Evolutionary conservation across 2,113 vertebrate genomes (phyloP), one percentile per base, ranked within the genome.

Genomic region (Etheostoma cragini): DNA sequence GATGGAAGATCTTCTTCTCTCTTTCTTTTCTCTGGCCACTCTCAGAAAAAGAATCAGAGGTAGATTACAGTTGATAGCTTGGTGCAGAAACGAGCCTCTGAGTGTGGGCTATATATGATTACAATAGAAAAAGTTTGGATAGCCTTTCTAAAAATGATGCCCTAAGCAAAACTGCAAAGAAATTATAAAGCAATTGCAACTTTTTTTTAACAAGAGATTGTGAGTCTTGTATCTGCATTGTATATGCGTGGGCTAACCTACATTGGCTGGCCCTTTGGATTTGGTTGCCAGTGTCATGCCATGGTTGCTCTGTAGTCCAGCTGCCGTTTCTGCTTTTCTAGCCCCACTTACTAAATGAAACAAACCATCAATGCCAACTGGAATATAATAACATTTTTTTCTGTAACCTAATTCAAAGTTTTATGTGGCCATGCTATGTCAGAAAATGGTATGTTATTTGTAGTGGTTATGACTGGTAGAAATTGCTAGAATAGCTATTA

Each of bases 31-130:
- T 85, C 66, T 63, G n/a, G 75, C 66, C 70, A 38, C 68, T 80
- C 33, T 75, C 58, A 62, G 63, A 73, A 64, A 85, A 80, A 67
- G n/a, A 87, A 81, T 84, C 77, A 21, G 81, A 53, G 54, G 64
- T 67, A 87, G 81, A 91, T 88, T 77, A 70, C 33, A 71, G 70
- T 50, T 69, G 73, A 90, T 84, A 35, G 89, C 60, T 68, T 21
- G 56, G 66, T 52, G 71, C 14, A 66, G 76, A 70, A 79, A 83
- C 67, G 58, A 1, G 21, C 14, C 17, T 68, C 35, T 67, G 53
- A 53, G 57, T 50, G 64, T 42, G 26, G 35, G 42, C 17, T 50
- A 61, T 50, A 14, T 61, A 35, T 64, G 63, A 70, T 68, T 52
- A 65, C 46, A 61, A n/a, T 21, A 61, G 56, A 65, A 62, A 74